These are phyloP conservation scores for Chloroceryle amazona DNA, from an alignment of 2,797 vertebrate species.

Conservation along the genomic window DNA sequence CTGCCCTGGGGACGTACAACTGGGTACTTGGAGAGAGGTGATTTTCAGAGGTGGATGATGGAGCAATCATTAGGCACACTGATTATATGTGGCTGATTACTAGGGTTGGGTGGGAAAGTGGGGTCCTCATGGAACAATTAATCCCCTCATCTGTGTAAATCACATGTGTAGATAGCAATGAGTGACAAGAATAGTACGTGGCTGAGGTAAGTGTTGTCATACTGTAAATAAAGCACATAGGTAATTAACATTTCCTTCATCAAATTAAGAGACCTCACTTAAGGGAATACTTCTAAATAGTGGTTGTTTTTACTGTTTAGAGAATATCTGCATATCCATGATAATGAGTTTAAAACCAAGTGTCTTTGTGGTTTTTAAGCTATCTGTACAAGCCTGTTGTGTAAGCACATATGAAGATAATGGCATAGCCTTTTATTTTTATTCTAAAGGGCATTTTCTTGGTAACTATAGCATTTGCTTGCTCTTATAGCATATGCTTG, in stretches of 20 bases:
- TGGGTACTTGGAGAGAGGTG: rapidly evolving
- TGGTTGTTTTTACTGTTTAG: neutral
- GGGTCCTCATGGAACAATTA: neutral
- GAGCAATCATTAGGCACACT: neutral
- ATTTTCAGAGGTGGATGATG: neutral
- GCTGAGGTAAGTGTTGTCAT: neutral
- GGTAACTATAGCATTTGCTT: neutral
- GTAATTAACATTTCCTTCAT: neutral
- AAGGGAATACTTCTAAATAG: neutral
- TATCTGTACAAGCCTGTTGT: neutral
- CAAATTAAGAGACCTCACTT: neutral
- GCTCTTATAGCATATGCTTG: neutral
- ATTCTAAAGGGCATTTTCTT: neutral
- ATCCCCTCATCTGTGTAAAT: neutral
- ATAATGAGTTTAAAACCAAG: neutral
- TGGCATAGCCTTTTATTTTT: neutral
- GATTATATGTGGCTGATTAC: neutral
- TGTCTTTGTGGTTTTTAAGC: neutral
- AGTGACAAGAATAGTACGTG: neutral
- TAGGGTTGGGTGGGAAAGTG: neutral
- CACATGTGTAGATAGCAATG: rapidly evolving
- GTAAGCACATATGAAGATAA: neutral
- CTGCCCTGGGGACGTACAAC: neutral
- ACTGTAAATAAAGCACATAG: neutral
- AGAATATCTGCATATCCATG: neutral